Evolutionary conservation across 2,888 invertebrate species (phyloP), one percentile per base, ranked within the genome.

Genomic region (Microchrysa polita): DNA sequence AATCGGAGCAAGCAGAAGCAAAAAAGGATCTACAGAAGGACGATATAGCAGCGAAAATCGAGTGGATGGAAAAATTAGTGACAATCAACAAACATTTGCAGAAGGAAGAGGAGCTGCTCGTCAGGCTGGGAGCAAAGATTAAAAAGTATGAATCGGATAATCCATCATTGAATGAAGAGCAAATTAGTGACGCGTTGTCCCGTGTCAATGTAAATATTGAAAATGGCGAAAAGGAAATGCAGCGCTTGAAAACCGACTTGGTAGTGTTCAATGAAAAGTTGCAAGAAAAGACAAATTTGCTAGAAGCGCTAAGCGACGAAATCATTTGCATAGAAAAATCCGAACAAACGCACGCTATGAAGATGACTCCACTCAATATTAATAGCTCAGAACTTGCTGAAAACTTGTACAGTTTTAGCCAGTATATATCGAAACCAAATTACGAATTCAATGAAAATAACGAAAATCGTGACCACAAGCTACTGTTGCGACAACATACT

Each of bases 11-110:
- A 34, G 10, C 27, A 1, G 16, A 53, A 40, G 14, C 12, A n/a
- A 14, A 4, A 7, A 7, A 22, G 10, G 67, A 52, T n/a, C 4
- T 23, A 14, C n/a, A 18, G 20, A 83, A 81, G 18, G 76, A 85
- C 80, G 84, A 87, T 79, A 87, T 87, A 40, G 83, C 84, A 77
- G 89, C 89, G 81, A 90, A 92, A 84, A 87, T 91, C n/a, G 90
- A 91, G 79, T 86, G 92, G 77, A 85, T 92, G 79, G 93, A 93
- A 79, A 91, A 90, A 82, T 87, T 93, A 65, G 88, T 91, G 23
- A 89, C 90, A 71, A 86, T 93, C 27, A 93, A 93, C 82, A 91
- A 92, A 80, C 88, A 90, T 79, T 84, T 94, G 74, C 89, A 92
- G 74, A 87, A 90, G 74, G 92, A 93, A 81, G 92, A 93, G 81